These are phyloP conservation scores for Agonopterix heracliana DNA, from an alignment of 2,888 invertebrate genomes.

Conservation along the genomic window DNA sequence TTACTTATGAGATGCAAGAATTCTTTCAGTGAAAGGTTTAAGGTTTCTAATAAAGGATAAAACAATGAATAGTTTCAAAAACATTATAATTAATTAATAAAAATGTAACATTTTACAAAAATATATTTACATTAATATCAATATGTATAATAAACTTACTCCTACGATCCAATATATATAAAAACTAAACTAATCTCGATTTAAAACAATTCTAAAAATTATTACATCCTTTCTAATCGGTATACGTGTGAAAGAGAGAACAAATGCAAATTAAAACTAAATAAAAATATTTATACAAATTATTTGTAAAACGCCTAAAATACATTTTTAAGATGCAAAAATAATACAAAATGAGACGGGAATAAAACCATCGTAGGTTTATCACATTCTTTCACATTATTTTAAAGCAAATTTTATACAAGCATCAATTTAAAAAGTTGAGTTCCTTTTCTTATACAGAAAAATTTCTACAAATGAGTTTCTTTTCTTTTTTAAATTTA, in stretches of 20 bases:
- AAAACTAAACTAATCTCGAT: conserved; percentile 5
- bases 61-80: conserved; percentile 47
- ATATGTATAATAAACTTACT: conserved; percentile 14
- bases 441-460: too few species aligned
- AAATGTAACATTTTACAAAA: conserved; percentile 75
- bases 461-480: too few species aligned
- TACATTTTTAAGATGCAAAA: conserved; percentile 4
- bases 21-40: too few species aligned
- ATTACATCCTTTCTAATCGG: conserved; percentile 12
- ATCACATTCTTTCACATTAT: too few species aligned
- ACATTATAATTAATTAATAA: conserved; percentile 69
- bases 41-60: too few species aligned
- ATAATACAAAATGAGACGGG: too few species aligned
- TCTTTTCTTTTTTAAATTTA: too few species aligned
- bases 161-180: conserved; percentile 15
- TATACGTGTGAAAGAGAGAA: conserved; percentile 24
- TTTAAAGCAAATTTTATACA: too few species aligned
- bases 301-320: not conserved
- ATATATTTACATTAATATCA: conserved; percentile 68
- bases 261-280: conserved; percentile 38
- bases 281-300: conserved; percentile 18
- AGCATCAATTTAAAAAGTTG: too few species aligned
- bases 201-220: conserved; percentile 7
- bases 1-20: too few species aligned
- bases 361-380: too few species aligned